Percentiles rank a stretch among this genome's conserved stretches.
Evolutionary conservation across 2,113 vertebrate genomes (phyloP).

Genomic region (Stegastes partitus): DNA sequence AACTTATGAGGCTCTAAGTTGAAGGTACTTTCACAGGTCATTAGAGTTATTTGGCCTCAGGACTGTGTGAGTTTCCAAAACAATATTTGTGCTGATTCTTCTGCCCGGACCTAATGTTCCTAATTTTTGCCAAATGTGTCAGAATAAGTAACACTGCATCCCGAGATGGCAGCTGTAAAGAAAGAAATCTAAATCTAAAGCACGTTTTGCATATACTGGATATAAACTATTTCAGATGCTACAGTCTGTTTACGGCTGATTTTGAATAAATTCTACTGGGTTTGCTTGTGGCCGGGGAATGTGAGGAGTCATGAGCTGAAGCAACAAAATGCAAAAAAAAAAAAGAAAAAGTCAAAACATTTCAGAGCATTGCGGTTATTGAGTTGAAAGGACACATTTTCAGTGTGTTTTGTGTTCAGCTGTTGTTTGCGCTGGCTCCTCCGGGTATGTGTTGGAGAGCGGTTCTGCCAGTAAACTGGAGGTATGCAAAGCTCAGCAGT

Average conservation of each 20-base stretch:
- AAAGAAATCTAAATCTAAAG: slow-evolving; percentile 14
- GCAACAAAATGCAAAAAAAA: slow-evolving; percentile 10
- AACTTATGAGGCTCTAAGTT: neutral
- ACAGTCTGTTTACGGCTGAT: slow-evolving; percentile 6
- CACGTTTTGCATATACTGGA: neutral
- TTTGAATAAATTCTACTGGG: slow-evolving; percentile 9
- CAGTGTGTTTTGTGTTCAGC: slow-evolving; percentile 16
- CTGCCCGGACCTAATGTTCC: neutral
- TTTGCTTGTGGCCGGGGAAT: slow-evolving; percentile 5
- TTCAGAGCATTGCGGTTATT: neutral
- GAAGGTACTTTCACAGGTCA: slow-evolving; percentile 35
- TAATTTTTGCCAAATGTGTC: slow-evolving; percentile 12
- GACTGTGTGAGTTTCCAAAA: slow-evolving; percentile 17
- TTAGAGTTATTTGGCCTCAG: slow-evolving; percentile 29
- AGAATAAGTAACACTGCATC: slow-evolving; percentile 4
- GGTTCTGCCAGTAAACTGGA: slow-evolving; percentile 32
- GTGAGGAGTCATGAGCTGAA: neutral
- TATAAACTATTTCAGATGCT: neutral
- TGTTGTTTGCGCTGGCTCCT: slow-evolving; percentile 6
- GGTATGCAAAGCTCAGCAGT: slow-evolving; percentile 42
- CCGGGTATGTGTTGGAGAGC: slow-evolving; percentile 11
- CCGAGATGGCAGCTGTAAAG: slow-evolving; percentile 14
- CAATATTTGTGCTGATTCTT: slow-evolving; percentile 15
- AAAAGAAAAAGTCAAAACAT: neutral
- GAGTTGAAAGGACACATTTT: slow-evolving; percentile 31